Base-by-base conservation (phyloP, 2,888 invertebrate species). In the Camptogramma bilineatum region DNA sequence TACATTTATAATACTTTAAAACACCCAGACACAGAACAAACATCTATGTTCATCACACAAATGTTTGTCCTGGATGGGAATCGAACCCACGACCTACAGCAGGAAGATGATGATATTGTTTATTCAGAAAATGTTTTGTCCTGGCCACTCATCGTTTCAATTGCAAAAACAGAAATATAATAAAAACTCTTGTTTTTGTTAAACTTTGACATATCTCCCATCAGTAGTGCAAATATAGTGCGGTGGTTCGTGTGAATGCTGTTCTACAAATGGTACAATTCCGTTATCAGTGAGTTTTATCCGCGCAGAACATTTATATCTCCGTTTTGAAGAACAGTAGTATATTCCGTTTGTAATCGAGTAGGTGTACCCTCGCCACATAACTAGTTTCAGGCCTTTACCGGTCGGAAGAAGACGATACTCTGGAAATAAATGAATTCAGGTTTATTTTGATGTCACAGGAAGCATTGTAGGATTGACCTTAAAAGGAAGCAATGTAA, bases 341-440 rank as follows among this genome's bases (percentile, higher is more conserved):
- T 47, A 46, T 0, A 17, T 52, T 16, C 31, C 42, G 5, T 54
- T 21, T 50, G 28, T 50, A 1, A 31, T 44, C 4, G 61, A 61
- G 28, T 54, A 61, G 4, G 57, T 51, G 42, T 18, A 58, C 17
- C 28, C n/a, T 31, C 74, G 71, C 17, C 76, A 24, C 79, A 79
- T 74, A 9, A 68, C 24, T 0, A 62, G 39, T 9, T 64, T 9
- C 19, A 62, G 64, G 19, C 62, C 62, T 19, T 21, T 52, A 13
- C 13, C 21, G 9, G 53, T 48, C 2, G 60, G 60, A 39, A 61
- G 53, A 8, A 61, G 28, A 0, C 24, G 18, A 10, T 54, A 61
- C 9, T 44, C 58, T 58, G 10, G n/a, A 58, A 58, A 42, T 9
- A 13, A 2, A 39, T 1, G 8, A 3, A 28, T 28, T n/a, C n/a